phyloP scores from a whole-genome alignment of 2,797 vertebrate genomes.

The Nannoperca obscura region DNA sequence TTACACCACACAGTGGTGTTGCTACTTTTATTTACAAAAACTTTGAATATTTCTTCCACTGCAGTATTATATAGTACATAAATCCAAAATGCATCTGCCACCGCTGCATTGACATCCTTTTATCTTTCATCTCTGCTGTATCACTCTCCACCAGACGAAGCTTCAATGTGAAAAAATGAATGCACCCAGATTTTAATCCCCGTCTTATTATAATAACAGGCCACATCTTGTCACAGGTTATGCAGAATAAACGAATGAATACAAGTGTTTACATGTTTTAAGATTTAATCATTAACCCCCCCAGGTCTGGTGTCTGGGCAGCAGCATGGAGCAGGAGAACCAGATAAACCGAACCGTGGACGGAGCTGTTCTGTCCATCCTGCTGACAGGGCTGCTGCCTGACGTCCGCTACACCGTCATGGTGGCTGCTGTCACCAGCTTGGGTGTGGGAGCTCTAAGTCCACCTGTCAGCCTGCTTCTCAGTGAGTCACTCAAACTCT shows the following conservation, averaged over 20 bases:
- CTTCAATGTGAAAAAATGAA: constrained; percentile 2
- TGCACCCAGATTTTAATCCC: neutral
- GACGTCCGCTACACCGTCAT: constrained; percentile 88
- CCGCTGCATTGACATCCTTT: constrained; percentile 8
- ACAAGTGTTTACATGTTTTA: neutral
- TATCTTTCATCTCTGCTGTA: constrained; percentile 38
- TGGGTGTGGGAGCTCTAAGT: constrained; percentile 90
- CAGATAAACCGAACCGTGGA: constrained; percentile 93
- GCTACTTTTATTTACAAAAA: neutral
- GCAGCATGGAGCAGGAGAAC: constrained; percentile 80
- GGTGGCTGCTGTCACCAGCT: constrained; percentile 91
- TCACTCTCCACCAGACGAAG: constrained; percentile 36
- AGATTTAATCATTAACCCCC: constrained; percentile 18
- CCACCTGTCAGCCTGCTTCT: constrained; percentile 88
- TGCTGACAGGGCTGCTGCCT: constrained; percentile 88
- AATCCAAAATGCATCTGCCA: constrained; percentile 12
- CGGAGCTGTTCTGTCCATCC: constrained; percentile 86
- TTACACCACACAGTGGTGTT: neutral
- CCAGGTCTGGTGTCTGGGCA: constrained; percentile 93
- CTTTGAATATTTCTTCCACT: neutral
- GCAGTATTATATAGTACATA: neutral
- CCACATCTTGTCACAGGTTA: constrained; percentile 1
- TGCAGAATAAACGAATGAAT: neutral
- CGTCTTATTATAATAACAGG: constrained; percentile 7
- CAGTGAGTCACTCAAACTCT: constrained; percentile 87